Conservation (phyloP, 2,113 vertebrate genomes). For the Thalassarche chlororhynchos region DNA sequence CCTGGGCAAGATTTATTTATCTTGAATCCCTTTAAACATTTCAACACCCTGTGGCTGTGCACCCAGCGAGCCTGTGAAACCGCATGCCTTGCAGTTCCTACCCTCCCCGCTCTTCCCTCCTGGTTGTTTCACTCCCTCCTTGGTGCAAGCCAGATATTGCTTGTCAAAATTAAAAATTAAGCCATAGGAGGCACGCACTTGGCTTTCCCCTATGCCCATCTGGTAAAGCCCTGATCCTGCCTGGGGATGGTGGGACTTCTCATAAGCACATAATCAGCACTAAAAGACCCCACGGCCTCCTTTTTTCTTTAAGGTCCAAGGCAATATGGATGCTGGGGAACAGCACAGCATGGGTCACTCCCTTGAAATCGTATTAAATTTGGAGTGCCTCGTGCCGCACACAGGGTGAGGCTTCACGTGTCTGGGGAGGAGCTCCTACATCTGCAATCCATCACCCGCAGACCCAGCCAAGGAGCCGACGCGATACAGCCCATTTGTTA, state of each 20-base stretch:
- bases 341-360: background rate
- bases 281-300: background rate
- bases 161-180: slow-evolving; percentile 8
- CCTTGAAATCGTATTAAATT: background rate
- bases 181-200: background rate
- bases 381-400: background rate
- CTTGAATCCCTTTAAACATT: slow-evolving; percentile 65
- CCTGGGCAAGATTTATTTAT: slow-evolving; percentile 48
- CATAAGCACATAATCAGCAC: background rate
- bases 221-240: background rate
- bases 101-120: background rate
- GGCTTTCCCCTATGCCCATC: background rate
- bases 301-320: background rate
- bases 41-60: slow-evolving; percentile 46
- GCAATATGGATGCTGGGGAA: background rate
- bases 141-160: background rate
- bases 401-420: background rate
- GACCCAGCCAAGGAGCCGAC: fast-evolving
- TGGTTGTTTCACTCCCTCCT: background rate
- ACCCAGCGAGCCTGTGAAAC: slow-evolving; percentile 46
- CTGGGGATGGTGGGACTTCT: background rate
- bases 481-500: background rate
- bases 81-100: background rate
- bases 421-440: background rate
- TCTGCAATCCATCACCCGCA: background rate